Evolutionary conservation across 1,140 invertebrate genomes (phyloP).

Genomic region (Drosophila ironensis): DNA sequence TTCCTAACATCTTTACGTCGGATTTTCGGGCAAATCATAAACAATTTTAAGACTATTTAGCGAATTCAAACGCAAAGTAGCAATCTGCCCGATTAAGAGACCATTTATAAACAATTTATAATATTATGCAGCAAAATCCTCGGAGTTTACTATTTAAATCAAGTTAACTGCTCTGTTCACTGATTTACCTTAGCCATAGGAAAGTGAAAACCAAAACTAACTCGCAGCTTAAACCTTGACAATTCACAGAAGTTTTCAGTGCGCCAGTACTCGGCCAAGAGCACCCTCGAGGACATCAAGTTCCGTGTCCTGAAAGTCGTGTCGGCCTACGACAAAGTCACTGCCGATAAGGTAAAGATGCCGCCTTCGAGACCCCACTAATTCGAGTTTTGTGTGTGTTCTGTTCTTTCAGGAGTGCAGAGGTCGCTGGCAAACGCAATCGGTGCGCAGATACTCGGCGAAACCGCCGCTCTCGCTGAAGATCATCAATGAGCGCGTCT

Average conservation of each 20-base stretch:
- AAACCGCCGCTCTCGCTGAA: slow-evolving; percentile 89
- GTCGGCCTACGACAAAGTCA: slow-evolving; percentile 90
- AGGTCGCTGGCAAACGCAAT: slow-evolving; percentile 77
- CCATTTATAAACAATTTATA: not conserved
- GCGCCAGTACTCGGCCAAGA: slow-evolving; percentile 68
- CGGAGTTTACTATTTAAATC: too few species aligned
- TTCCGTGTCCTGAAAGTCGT: slow-evolving; percentile 90
- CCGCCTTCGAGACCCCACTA: slow-evolving; percentile 68
- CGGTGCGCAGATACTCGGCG: slow-evolving; percentile 86
- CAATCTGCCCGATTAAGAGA: too few species aligned
- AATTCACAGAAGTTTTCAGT: slow-evolving; percentile 44
- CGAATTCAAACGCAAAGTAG: too few species aligned
- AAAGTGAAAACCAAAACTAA: too few species aligned
- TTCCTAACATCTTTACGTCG: too few species aligned
- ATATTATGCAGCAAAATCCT: too few species aligned
- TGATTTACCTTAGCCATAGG: too few species aligned
- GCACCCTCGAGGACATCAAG: slow-evolving; percentile 85
- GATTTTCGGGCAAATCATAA: too few species aligned
- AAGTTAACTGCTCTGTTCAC: too few species aligned
- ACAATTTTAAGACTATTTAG: too few species aligned
- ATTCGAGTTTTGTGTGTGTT: slow-evolving; percentile 63
- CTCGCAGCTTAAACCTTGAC: too few species aligned
- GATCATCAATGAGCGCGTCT: slow-evolving; percentile 92
- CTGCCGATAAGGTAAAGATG: slow-evolving; percentile 89
- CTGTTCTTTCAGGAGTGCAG: slow-evolving; percentile 71